Conservation (phyloP, 92 coral and sea anemone genomes). For the Porites lobata region DNA sequence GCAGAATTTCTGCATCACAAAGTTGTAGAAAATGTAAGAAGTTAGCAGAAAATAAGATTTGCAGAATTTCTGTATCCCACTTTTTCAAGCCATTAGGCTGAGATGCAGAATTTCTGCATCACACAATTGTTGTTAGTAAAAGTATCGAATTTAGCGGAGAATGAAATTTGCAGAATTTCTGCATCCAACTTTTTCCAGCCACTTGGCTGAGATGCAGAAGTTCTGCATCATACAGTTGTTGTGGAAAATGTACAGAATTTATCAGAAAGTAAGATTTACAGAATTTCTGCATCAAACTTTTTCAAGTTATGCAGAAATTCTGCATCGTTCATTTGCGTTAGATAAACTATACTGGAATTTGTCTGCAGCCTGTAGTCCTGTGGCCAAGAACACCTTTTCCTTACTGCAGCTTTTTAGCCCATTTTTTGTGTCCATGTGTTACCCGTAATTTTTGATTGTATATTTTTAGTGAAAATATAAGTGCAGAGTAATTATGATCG, state of each 20-base stretch:
- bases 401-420: not conserved
- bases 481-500: not conserved
- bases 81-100: too few relatives aligned
- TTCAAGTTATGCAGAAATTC: not conserved
- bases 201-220: not conserved
- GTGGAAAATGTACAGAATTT: not conserved
- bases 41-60: too few relatives aligned
- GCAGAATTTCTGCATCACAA: too few relatives aligned
- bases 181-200: not conserved
- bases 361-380: too few relatives aligned
- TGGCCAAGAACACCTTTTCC: not conserved
- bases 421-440: not conserved
- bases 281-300: not conserved
- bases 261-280: not conserved
- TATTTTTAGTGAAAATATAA: not conserved
- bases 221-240: not conserved
- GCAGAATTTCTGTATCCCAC: too few relatives aligned
- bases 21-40: too few relatives aligned
- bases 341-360: not conserved
- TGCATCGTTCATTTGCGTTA: slow-evolving; percentile 1
- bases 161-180: not conserved
- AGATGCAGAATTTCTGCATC: slow-evolving; percentile 9
- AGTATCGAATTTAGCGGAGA: not conserved
- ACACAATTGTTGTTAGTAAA: not conserved
- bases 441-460: slow-evolving; percentile 7